Evolutionary conservation across 1,140 invertebrate genomes (phyloP).

Genomic region (Lepidurus apus): DNA sequence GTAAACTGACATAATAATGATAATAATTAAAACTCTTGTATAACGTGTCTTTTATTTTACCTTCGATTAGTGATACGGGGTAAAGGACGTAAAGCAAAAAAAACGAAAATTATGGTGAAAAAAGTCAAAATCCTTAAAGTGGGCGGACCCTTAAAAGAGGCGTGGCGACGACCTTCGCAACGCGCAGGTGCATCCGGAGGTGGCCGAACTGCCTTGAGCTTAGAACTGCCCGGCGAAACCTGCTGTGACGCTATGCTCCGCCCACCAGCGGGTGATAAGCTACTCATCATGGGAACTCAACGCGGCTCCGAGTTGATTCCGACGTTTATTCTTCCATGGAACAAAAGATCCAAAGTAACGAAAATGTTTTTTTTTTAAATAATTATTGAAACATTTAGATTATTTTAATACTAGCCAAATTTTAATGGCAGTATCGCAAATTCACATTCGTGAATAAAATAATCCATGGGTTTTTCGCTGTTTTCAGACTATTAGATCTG

Average conservation of each 20-base stretch:
- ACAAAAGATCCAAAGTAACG: conserved; percentile 44
- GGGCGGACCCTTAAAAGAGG: conserved; percentile 40
- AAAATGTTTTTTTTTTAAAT: not conserved
- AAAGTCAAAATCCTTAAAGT: conserved; percentile 46
- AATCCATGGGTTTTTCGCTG: not conserved
- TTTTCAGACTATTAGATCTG: conserved; percentile 44
- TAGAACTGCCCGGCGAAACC: conserved; percentile 2
- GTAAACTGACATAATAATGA: conserved; percentile 46
- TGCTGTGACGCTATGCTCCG: conserved; percentile 44
- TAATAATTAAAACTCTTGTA: conserved; percentile 18
- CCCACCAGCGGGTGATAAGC: conserved; percentile 37
- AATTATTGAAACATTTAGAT: not conserved
- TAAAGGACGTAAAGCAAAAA: conserved; percentile 43
- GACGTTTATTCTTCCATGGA: conserved; percentile 50
- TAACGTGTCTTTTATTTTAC: conserved; percentile 25
- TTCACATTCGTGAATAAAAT: not conserved
- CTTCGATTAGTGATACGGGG: conserved; percentile 45
- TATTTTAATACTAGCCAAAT: no score
- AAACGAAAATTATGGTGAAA: conserved; percentile 44
- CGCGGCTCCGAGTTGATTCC: conserved; percentile 44
- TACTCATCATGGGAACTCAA: conserved; percentile 51
- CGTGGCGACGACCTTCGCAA: conserved; percentile 40
- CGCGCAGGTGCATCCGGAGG: conserved; percentile 44
- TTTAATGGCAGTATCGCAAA: no score
- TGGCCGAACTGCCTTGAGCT: conserved; percentile 39